Base-by-base conservation (phyloP, 2,888 invertebrate species). In the Melinaea menophilus region DNA sequence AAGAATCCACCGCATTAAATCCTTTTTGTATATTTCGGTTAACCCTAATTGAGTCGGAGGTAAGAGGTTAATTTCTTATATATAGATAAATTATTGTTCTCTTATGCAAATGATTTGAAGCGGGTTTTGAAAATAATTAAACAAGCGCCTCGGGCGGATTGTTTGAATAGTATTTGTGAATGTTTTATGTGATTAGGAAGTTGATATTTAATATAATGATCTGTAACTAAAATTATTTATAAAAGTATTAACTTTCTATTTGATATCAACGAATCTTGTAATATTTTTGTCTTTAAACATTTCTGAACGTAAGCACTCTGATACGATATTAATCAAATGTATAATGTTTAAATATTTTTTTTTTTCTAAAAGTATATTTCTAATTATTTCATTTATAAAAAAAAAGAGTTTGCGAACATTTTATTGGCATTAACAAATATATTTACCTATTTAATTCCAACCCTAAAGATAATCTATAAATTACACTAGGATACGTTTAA, bases 51-150 rank as follows among this genome's bases (percentile, higher is more conserved):
- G 86, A 87, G 88, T 63, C 81, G 77, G 83, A 84, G 80, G 76
- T 81, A 80, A 76, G 80, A 86, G 86, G 88, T 89, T 89, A 89
- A 90, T 86, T 87, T 60, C 83, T 82, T 82, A 51, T 81, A 81
- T 81, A 77, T 77, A 74, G 80, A 85, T 90, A 87, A 90, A 83
- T 83, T 88, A 90, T 90, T 79, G 84, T 84, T 81, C 75, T 86
- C 88, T 90, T 87, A 90, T 90, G 90, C 88, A 86, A 90, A 90
- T 90, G 81, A 64, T 71, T 73, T 61, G 72, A 72, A 77, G 77
- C 79, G 73, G 72, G 83, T 77, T 82, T 81, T 76, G 79, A 78
- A 73, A 86, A 85, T 89, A 89, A 90, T 90, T 90, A 90, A 89
- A 87, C 86, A 84, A 69, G 78, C 71, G 82, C 87, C 86, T 71